Percentiles rank a stretch among this genome's conserved stretches.
Evolutionary conservation across 2,797 vertebrate species (phyloP).

Genomic region (Sebastes alutus): DNA sequence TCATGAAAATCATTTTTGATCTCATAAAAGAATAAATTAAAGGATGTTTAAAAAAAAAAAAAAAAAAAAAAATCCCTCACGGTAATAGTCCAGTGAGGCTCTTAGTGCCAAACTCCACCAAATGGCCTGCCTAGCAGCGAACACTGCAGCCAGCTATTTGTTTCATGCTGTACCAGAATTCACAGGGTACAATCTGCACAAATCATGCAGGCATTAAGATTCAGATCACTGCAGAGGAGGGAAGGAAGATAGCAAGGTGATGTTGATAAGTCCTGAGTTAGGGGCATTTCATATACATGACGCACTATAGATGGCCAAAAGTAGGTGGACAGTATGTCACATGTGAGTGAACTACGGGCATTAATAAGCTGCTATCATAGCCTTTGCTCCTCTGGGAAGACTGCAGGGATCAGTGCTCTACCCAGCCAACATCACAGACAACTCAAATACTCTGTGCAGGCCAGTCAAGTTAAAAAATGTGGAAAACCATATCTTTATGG

Average conservation of each 20-base stretch:
- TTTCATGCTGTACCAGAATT: constrained; percentile 35
- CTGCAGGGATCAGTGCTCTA: not conserved
- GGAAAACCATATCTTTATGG: not conserved
- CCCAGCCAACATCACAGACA: not conserved
- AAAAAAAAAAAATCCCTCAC: not conserved
- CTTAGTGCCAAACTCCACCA: constrained; percentile 33
- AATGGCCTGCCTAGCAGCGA: constrained; percentile 12
- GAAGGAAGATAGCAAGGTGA: constrained; percentile 4
- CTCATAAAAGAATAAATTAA: constrained; percentile 38
- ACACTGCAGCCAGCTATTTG: constrained; percentile 23
- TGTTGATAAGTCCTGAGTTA: not conserved
- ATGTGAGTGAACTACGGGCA: not conserved
- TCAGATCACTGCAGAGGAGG: constrained; percentile 3
- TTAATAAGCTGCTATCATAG: constrained; percentile 20
- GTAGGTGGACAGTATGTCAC: not conserved
- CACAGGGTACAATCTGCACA: constrained; percentile 24
- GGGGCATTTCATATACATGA: not conserved
- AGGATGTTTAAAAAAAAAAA: not conserved
- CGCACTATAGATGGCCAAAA: not conserved
- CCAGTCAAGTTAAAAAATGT: not conserved
- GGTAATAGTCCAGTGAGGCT: constrained; percentile 10
- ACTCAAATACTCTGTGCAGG: constrained; percentile 9
- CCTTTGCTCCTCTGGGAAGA: not conserved
- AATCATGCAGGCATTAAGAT: constrained; percentile 21
- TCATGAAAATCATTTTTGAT: constrained; percentile 30